Percentiles rank a stretch among this genome's conserved stretches.
These are phyloP conservation scores for Leptinotarsa defecta DNA, from an alignment of 1,140 invertebrate genomes.

Conservation along the genomic window DNA sequence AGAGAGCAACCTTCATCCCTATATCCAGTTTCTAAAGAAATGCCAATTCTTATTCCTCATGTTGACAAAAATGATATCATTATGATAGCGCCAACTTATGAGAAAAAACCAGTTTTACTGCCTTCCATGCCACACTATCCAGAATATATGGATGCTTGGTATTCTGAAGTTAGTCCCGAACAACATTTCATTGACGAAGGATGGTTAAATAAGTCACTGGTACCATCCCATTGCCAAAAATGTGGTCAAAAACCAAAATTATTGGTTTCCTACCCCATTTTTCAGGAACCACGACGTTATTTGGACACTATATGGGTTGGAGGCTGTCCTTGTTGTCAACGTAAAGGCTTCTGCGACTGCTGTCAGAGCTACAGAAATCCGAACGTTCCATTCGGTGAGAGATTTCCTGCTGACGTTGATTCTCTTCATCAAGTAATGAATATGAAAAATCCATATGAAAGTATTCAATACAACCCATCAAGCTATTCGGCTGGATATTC, in stretches of 20 bases:
- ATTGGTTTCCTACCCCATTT: conserved; percentile 14
- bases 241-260: conserved; percentile 12
- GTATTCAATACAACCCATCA: neutral
- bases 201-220: conserved; percentile 21
- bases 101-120: neutral
- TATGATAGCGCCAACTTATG: neutral
- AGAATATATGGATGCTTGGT: neutral
- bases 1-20: neutral
- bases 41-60: neutral
- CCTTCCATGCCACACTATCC: neutral
- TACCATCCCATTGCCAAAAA: conserved; percentile 6
- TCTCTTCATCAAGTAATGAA: conserved; percentile 5
- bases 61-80: neutral
- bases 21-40: conserved; percentile 2
- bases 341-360: conserved; percentile 16
- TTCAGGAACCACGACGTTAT: neutral
- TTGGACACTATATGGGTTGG: neutral
- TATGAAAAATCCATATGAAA: neutral
- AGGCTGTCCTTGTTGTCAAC: conserved; percentile 13
- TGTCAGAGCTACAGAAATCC: conserved; percentile 9
- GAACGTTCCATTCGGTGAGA: conserved; percentile 16
- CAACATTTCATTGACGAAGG: neutral
- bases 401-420: conserved; percentile 20
- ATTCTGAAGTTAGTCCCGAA: conserved; percentile 5
- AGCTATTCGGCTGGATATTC: conserved; percentile 7